Conservation (phyloP, 2,797 vertebrate genomes). For the Lepidocolaptes lacrymiger region DNA sequence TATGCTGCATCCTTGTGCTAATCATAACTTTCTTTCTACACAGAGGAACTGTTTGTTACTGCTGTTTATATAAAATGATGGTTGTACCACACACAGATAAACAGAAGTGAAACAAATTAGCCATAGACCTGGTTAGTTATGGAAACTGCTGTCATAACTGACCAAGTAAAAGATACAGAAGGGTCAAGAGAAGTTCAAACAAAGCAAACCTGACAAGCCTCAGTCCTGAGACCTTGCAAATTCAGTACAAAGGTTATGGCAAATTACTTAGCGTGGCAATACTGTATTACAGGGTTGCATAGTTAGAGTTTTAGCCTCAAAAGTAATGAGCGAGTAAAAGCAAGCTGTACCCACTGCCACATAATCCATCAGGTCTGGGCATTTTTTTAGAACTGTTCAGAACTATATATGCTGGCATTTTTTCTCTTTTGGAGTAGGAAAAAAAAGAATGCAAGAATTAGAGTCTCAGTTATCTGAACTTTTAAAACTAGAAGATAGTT, state of each 20-base stretch:
- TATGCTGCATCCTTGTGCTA: neutral
- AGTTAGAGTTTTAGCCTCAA: neutral
- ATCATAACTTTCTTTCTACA: neutral
- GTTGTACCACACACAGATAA: neutral
- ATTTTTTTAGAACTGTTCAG: neutral
- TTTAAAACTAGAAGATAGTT: neutral
- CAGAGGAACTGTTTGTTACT: neutral
- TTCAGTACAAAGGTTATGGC: neutral
- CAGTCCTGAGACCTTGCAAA: neutral
- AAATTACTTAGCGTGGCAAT: neutral
- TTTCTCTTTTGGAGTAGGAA: neutral
- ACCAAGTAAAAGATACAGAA: neutral
- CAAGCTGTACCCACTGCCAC: neutral
- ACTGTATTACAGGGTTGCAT: neutral
- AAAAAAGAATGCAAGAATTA: neutral
- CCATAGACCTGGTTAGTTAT: neutral
- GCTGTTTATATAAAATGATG: neutral
- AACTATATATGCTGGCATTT: neutral
- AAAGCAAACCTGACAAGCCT: neutral
- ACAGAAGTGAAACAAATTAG: neutral
- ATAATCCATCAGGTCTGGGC: neutral
- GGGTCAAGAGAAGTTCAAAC: neutral
- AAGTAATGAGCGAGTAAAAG: neutral
- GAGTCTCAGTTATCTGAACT: neutral
- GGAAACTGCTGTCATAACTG: neutral